A percentile compares a stretch with the other conserved stretches of the same genome.
These are phyloP conservation scores for Loris lydekkerianus DNA, from an alignment of 2,797 vertebrate species.

Conservation along the genomic window DNA sequence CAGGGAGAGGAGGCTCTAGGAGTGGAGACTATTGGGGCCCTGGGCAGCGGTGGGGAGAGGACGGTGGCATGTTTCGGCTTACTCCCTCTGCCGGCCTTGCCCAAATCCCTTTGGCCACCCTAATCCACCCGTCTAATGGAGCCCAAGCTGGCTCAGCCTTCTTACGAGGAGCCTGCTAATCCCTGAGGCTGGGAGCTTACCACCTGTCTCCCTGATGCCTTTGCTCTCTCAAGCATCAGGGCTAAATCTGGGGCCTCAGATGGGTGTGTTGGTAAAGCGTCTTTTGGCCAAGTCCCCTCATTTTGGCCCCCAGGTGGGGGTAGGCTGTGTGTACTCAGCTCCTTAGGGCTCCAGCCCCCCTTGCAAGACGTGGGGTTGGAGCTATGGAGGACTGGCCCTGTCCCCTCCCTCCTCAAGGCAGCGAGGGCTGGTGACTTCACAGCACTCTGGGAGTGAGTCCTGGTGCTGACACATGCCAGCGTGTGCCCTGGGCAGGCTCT, in stretches of 20 bases:
- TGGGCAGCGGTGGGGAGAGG: neutral
- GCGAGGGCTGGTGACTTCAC: neutral
- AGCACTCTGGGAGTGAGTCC: neutral
- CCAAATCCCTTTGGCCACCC: neutral
- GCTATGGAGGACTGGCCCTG: accelerated
- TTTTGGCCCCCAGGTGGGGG: neutral
- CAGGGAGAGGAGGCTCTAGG: neutral
- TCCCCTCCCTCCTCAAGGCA: neutral
- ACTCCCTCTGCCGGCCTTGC: neutral
- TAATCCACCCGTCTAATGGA: constrained; percentile 72
- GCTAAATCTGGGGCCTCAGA: neutral
- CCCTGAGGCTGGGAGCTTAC: neutral
- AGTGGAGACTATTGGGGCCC: neutral
- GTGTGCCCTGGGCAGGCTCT: neutral
- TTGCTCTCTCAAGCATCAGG: neutral
- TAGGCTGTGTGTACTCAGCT: neutral
- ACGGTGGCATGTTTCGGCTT: neutral
- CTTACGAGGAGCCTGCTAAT: neutral
- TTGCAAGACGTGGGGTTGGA: neutral
- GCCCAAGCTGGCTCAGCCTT: constrained; percentile 13
- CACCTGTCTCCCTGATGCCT: constrained; percentile 56
- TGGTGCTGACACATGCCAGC: neutral
- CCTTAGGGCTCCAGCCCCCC: neutral
- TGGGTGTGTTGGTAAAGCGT: neutral
- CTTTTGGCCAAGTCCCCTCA: neutral